Percentiles rank a stretch among this genome's conserved stretches.
phyloP scores from a whole-genome alignment of 2,797 vertebrate species.

The Euthynnus affinis region DNA sequence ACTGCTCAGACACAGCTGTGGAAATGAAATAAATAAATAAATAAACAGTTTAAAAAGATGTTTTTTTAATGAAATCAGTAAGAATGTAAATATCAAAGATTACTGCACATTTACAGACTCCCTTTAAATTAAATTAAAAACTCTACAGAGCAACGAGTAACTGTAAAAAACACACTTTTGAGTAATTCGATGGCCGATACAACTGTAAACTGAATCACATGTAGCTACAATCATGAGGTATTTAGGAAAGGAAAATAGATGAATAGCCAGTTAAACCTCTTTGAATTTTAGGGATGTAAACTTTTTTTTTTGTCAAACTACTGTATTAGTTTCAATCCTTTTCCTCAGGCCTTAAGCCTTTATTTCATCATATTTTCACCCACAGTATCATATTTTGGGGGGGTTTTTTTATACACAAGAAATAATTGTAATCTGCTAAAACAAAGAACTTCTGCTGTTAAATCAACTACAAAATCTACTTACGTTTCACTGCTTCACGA shows the following conservation, averaged over 20 bases:
- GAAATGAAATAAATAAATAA: conserved; percentile 16
- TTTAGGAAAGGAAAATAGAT: not conserved
- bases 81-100: conserved; percentile 18
- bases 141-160: not conserved
- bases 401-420: not conserved
- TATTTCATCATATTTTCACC: not conserved
- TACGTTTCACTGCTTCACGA: conserved; percentile 51
- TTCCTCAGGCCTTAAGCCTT: not conserved
- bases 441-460: not conserved
- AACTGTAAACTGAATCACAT: not conserved
- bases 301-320: not conserved
- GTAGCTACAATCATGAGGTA: not conserved
- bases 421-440: not conserved
- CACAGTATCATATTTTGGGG: not conserved
- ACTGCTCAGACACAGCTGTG: conserved; percentile 37
- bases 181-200: not conserved
- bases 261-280: not conserved
- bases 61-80: conserved; percentile 10
- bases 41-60: not conserved
- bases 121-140: not conserved
- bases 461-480: conserved; percentile 54
- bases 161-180: conserved; percentile 17
- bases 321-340: not conserved
- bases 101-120: conserved; percentile 5
- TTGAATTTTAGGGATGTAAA: too few species aligned